Evolutionary conservation across 53 echinoderm and acorn worm genomes (phyloP), one percentile per base, ranked within the genome.

Genomic region (Luidia sarsii): DNA sequence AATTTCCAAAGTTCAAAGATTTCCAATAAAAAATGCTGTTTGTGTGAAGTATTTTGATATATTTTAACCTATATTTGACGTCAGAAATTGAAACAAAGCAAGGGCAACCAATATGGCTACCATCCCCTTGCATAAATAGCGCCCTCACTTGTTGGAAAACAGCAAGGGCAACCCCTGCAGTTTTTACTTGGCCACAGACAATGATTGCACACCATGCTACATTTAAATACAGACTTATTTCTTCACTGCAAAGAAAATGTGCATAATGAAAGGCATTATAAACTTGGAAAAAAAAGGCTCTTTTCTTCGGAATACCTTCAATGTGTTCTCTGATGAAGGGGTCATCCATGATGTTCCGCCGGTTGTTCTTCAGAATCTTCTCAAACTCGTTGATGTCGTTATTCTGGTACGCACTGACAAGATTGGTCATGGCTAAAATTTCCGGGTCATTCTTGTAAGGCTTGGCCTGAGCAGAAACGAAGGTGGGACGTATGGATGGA

Each of bases 361-460:
- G 80, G 82, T 96, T 93, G n/a, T 85, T 90, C 91, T 96, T 96
- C 35, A 96, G 71, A 38, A 96, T 96, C 71, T 96, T 96, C 90
- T 96, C 97, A 96, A 96, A 96, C 75, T 96, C 97, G 37, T 90
- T 96, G 70, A 96, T 96, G 84, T 96, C 97, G 37, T 96, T 96
- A 54, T 96, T 96, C 86, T 96, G 97, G 80, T 96, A 96, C 29
- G 97, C 90, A 83, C 97, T 96, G 50, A 96, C 97, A 55, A 96
- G 83, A 83, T 96, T 96, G n/a, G 97, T 96, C 97, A 96, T 96
- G 24, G 97, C 97, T 60, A 96, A 56, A 52, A 96, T 96, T 70
- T 96, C 97, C 19, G 97, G 90, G 64, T 96, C 97, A 43, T 96
- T 96, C 84, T 96, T 96, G 87, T 96, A 96, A 15, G 97, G 97